Base-by-base conservation (phyloP, 2,797 vertebrate genomes). In the Melanotaenia boesemani region DNA sequence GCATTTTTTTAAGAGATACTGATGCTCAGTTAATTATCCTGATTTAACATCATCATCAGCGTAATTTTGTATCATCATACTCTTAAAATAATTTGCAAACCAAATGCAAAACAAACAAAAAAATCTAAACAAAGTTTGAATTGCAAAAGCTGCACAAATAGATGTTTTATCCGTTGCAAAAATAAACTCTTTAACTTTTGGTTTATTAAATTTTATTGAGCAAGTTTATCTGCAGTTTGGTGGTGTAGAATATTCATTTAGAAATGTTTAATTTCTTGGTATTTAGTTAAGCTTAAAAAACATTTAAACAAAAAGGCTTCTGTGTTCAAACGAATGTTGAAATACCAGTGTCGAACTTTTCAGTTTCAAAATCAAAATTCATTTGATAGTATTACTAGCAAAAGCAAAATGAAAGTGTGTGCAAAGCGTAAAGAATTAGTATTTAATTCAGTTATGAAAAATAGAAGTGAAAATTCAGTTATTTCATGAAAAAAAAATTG, bases 1-100 rank as follows among this genome's bases (percentile, higher is more conserved):
- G 62, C 15, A 58, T 58, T 71, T 66, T 63, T 18, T 64, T 70
- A 61, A 48, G 63, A 57, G 37, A 76, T 57, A 22, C 54, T 77
- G 60, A 73, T 22, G 57, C 5, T 70, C 32, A 67, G 57, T 46
- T 70, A 63, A 78, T 46, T 74, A 32, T 70, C 20, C 0, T 61
- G 39, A 52, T 20, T 36, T 32, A 50, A 75, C 16, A 44, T 44
- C 28, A 52, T 61, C 54, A 66, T 10, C 48, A 50, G 8, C 48
- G 9, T 50, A 9, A 9, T 22, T 46, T 22, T 22, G n/a, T 50
- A 8, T 22, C 8, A 22, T 22, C 20, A 3, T 4, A 20, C 7
- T n/a, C 7, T 22, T 16, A 59, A n/a, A 46, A 52, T 15, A 28
- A 26, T 65, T 30, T 30, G 55, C 12, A 44, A 44, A 16, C 3